These are phyloP conservation scores for Griposia aprilina DNA, from an alignment of 2,888 invertebrate genomes.

Conservation along the genomic window DNA sequence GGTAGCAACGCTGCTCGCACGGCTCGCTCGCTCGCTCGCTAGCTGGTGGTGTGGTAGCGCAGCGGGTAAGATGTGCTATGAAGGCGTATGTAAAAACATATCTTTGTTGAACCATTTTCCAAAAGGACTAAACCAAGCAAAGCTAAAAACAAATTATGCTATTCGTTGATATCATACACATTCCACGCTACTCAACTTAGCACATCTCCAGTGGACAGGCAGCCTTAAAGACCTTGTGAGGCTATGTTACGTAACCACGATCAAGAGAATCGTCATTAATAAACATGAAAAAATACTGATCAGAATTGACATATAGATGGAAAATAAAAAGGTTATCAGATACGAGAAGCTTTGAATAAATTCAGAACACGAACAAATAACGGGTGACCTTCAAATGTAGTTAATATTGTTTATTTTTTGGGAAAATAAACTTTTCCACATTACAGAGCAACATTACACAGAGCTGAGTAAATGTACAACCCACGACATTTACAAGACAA, in stretches of 20 bases:
- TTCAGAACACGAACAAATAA: conserved; percentile 11
- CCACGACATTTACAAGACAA: too few species aligned
- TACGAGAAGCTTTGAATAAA: conserved; percentile 19
- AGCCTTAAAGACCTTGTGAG: too few species aligned
- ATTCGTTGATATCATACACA: background rate
- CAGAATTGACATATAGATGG: conserved; percentile 16
- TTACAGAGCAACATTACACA: too few species aligned
- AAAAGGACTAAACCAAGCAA: background rate
- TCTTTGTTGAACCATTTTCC: background rate
- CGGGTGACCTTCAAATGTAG: background rate
- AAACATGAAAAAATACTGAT: conserved; percentile 29
- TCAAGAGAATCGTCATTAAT: conserved; percentile 20
- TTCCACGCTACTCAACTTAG: too few species aligned
- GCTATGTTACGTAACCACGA: background rate
- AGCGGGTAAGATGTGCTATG: background rate
- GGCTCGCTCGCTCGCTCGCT: too few species aligned
- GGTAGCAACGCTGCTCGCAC: too few species aligned
- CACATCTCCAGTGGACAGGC: background rate
- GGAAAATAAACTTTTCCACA: background rate
- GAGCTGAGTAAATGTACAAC: too few species aligned
- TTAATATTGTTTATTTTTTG: background rate
- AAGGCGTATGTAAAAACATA: background rate
- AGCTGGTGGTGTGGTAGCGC: background rate
- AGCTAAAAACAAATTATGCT: background rate
- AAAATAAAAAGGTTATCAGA: conserved; percentile 27